Conservation (phyloP, 2,888 invertebrate species). For the Erebia aethiops region DNA sequence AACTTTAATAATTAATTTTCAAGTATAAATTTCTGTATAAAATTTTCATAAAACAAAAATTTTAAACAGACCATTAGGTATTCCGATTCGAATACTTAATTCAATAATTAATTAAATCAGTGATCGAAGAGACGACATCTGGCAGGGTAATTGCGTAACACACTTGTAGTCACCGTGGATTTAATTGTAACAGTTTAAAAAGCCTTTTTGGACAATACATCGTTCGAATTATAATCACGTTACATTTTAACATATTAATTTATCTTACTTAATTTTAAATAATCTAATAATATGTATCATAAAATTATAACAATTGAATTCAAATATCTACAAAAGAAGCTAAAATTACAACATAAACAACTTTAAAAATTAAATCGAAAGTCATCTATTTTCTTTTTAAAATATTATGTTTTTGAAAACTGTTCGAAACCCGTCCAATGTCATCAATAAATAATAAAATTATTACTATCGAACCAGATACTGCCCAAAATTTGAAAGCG, state of each 20-base stretch:
- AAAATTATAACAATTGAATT: too few species aligned
- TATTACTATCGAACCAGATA: too few species aligned
- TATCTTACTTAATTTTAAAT: too few species aligned
- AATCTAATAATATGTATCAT: too few species aligned
- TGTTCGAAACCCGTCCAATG: too few species aligned
- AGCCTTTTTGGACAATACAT: not conserved
- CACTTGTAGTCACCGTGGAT: not conserved
- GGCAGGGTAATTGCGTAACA: conserved; percentile 4
- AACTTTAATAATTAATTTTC: conserved; percentile 12
- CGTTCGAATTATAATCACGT: not conserved
- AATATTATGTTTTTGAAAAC: too few species aligned
- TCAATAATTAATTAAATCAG: conserved; percentile 20
- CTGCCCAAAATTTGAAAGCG: not conserved
- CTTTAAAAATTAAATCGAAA: too few species aligned
- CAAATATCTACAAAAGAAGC: too few species aligned
- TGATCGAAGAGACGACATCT: conserved; percentile 15
- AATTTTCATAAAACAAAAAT: conserved; percentile 19
- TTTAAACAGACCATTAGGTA: not conserved
- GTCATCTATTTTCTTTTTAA: too few species aligned
- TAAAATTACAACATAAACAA: too few species aligned
- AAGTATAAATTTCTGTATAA: conserved; percentile 17
- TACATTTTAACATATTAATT: too few species aligned
- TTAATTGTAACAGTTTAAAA: not conserved
- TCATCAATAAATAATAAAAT: too few species aligned
- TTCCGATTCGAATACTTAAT: conserved; percentile 16